Percentiles rank a stretch among this genome's conserved stretches.
phyloP scores from a whole-genome alignment of 2,888 invertebrate genomes.

The Subacronicta megacephala region DNA sequence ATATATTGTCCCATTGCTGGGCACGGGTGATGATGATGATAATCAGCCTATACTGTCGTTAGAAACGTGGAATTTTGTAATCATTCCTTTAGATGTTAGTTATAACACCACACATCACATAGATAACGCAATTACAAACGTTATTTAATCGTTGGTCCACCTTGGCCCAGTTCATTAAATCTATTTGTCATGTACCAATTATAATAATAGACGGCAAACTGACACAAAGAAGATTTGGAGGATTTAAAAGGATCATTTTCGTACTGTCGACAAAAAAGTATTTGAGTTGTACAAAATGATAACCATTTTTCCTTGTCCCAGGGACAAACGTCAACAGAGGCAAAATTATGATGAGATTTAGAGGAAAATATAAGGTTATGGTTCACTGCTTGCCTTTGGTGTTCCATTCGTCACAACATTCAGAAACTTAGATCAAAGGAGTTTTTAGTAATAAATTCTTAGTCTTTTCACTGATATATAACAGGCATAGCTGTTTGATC shows the following conservation, averaged over 20 bases:
- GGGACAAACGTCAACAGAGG: slow-evolving; percentile 4
- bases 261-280: slow-evolving; percentile 2
- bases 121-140: too few species aligned
- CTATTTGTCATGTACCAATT: background rate
- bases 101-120: too few species aligned
- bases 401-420: slow-evolving; percentile 15
- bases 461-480: slow-evolving; percentile 12
- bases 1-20: too few species aligned
- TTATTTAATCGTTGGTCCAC: too few species aligned
- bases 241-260: background rate
- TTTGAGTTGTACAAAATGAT: slow-evolving; percentile 2
- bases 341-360: slow-evolving; percentile 24
- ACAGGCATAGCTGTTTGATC: slow-evolving; percentile 27
- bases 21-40: too few species aligned
- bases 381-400: slow-evolving; percentile 22
- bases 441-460: too few species aligned
- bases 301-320: slow-evolving; percentile 10
- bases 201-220: slow-evolving; percentile 1
- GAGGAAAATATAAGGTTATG: slow-evolving; percentile 23
- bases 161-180: background rate
- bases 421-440: slow-evolving; percentile 35
- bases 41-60: too few species aligned
- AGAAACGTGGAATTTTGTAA: too few species aligned
- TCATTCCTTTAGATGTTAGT: too few species aligned
- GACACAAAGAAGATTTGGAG: slow-evolving; percentile 3